phyloP scores from a whole-genome alignment of 2,888 invertebrate species.

The Leistus spinibarbis region DNA sequence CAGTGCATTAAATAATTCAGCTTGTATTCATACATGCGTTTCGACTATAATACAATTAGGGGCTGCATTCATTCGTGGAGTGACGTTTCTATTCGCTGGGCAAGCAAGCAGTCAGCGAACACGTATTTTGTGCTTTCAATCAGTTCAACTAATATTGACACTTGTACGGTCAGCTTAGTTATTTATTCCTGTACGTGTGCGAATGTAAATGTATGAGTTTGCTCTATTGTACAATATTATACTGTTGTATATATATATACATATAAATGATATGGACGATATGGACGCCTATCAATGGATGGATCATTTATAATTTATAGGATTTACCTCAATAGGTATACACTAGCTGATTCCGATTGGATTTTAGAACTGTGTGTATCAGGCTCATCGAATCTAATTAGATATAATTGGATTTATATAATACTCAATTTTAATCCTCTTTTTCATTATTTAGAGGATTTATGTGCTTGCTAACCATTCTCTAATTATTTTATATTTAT shows the following conservation, averaged over 20 bases:
- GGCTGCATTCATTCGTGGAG: background rate
- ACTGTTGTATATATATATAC: background rate
- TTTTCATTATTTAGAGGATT: background rate
- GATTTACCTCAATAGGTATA: background rate
- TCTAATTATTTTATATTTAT: too few relatives aligned
- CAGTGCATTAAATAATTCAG: background rate
- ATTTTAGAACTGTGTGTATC: background rate
- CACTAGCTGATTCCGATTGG: background rate
- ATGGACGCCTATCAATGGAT: background rate
- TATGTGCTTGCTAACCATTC: too few relatives aligned
- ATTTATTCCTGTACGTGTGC: conserved; percentile 6
- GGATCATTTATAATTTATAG: conserved; percentile 1
- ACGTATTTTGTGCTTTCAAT: conserved; percentile 8
- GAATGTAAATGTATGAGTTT: background rate
- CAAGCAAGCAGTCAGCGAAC: background rate
- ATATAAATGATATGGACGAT: background rate
- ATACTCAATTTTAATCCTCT: background rate
- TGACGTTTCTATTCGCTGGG: background rate
- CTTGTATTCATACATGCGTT: conserved; percentile 2
- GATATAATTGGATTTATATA: background rate
- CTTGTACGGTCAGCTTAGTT: background rate
- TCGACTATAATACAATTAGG: conserved; percentile 2
- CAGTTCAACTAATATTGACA: conserved; percentile 16
- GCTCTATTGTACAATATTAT: background rate
- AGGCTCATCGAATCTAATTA: background rate